Conservation (phyloP, 2,888 invertebrate genomes). For the Dolichomitus sp. region DNA sequence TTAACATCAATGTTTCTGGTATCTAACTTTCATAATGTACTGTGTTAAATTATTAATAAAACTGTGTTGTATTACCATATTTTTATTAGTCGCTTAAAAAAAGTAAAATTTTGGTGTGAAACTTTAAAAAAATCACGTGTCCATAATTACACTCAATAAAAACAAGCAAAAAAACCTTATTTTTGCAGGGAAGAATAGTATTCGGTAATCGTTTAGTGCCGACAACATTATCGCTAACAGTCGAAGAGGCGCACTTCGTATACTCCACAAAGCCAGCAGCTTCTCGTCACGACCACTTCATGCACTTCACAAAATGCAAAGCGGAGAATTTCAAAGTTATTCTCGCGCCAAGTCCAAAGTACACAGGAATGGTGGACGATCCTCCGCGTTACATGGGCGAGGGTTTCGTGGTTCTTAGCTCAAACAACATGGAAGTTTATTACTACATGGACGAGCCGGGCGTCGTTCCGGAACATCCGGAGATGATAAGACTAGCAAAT, state of each 20-base stretch:
- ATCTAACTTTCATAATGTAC: no score
- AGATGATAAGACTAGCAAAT: slow-evolving; percentile 95
- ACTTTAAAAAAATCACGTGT: no score
- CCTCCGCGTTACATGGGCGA: slow-evolving; percentile 99
- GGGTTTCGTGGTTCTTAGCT: slow-evolving; percentile 98
- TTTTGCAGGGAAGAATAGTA: slow-evolving; percentile 93
- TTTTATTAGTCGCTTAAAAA: no score
- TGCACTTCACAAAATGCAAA: slow-evolving; percentile 98
- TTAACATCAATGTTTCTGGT: no score
- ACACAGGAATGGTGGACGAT: slow-evolving; percentile 96
- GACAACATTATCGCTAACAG: slow-evolving; percentile 95
- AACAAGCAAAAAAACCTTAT: slow-evolving; percentile 3
- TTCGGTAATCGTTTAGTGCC: slow-evolving; percentile 98
- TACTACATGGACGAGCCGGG: slow-evolving; percentile 99
- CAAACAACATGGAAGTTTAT: slow-evolving; percentile 97
- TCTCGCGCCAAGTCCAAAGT: slow-evolving; percentile 98
- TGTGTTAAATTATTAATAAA: no score
- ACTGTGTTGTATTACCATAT: no score
- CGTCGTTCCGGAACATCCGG: slow-evolving; percentile 96
- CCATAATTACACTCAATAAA: no score
- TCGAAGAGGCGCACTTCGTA: slow-evolving; percentile 97
- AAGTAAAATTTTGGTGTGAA: no score
- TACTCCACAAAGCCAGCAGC: slow-evolving; percentile 98
- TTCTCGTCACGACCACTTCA: slow-evolving; percentile 96
- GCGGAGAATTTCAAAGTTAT: slow-evolving; percentile 98